These are phyloP conservation scores for Linnaemya tessellans DNA, from an alignment of 2,888 invertebrate genomes.

Conservation along the genomic window DNA sequence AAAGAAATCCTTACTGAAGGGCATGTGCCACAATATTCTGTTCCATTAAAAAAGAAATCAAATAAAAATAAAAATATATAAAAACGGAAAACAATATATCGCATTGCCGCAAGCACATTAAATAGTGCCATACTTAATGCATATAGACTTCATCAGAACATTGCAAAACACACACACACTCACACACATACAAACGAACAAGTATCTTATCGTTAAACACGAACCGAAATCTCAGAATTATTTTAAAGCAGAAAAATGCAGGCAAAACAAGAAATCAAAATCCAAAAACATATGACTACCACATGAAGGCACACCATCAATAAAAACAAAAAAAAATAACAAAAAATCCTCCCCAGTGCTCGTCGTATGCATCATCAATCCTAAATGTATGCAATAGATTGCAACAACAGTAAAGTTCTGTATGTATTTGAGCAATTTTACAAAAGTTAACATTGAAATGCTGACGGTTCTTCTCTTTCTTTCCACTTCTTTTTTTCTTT, in stretches of 20 bases:
- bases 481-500: constrained; percentile 13
- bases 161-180: constrained; percentile 1
- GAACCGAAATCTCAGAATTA: constrained; percentile 59
- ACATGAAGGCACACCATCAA: constrained; percentile 25
- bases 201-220: constrained; percentile 53
- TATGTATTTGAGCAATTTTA: constrained; percentile 39
- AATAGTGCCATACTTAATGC: neutral
- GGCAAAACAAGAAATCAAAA: constrained; percentile 25
- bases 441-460: constrained; percentile 71
- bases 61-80: neutral
- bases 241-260: constrained; percentile 12
- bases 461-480: constrained; percentile 16
- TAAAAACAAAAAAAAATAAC: neutral
- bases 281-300: constrained; percentile 31
- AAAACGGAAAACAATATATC: constrained; percentile 39
- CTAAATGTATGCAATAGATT: constrained; percentile 60
- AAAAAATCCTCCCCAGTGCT: neutral
- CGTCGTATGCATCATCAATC: constrained; percentile 14
- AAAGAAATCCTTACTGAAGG: constrained; percentile 58
- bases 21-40: constrained; percentile 29
- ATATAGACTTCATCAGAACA: constrained; percentile 35
- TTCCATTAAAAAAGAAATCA: neutral
- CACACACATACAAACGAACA: neutral
- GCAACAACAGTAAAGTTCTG: constrained; percentile 16
- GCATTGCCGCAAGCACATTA: constrained; percentile 15